phyloP scores from a whole-genome alignment of 2,113 vertebrate genomes.

The Mirounga angustirostris region DNA sequence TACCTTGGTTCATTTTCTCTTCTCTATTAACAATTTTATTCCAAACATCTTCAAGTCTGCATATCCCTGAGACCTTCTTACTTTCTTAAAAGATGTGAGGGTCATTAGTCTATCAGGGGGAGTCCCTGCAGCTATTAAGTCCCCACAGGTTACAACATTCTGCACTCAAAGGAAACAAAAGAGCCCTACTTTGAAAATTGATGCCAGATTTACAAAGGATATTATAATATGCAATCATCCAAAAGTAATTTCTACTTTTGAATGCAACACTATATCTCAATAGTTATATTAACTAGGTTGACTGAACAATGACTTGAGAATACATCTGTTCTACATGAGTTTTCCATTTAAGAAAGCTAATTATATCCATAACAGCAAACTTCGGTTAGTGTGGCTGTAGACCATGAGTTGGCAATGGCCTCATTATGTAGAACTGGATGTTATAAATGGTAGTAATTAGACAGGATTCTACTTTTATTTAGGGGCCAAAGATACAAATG shows the following conservation, averaged over 20 bases:
- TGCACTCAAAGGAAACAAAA: neutral
- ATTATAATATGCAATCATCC: neutral
- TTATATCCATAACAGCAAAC: conserved; percentile 45
- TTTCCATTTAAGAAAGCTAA: conserved; percentile 49
- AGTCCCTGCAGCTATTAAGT: neutral
- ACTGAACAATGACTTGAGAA: neutral
- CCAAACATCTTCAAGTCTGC: neutral
- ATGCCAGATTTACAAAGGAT: neutral
- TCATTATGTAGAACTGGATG: conserved; percentile 53
- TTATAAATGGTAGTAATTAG: conserved; percentile 73
- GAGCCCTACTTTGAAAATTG: neutral
- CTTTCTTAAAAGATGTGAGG: neutral
- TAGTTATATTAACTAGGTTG: neutral
- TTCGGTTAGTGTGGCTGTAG: conserved; percentile 37
- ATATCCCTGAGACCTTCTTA: neutral
- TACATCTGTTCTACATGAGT: neutral
- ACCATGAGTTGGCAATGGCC: conserved; percentile 22
- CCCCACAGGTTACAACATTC: neutral
- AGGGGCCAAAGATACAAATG: conserved; percentile 34
- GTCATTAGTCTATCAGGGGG: neutral
- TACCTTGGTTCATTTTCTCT: neutral
- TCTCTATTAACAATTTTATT: neutral
- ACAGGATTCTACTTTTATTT: conserved; percentile 62
- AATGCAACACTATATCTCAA: neutral
- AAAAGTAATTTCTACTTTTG: conserved; percentile 47